Evolutionary conservation across 2,888 invertebrate species (phyloP).

Genomic region (Keiferia lycopersicella): DNA sequence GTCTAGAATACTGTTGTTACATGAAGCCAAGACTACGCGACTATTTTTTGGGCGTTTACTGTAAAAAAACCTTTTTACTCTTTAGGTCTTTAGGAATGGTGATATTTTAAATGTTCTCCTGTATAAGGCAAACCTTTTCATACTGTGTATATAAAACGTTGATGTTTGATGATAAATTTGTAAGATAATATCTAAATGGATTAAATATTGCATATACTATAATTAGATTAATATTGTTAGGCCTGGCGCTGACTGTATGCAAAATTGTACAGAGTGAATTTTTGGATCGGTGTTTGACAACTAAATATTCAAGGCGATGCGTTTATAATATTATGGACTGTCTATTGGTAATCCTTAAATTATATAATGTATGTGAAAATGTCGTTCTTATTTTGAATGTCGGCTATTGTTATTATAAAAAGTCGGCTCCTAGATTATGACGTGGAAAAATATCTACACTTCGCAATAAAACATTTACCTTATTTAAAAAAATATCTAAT

Average conservation of each 20-base stretch:
- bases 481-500: constrained; percentile 26
- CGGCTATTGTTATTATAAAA: background rate
- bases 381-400: too few species aligned
- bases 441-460: background rate
- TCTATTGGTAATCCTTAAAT: background rate
- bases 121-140: constrained; percentile 60
- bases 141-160: constrained; percentile 66
- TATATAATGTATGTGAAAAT: background rate
- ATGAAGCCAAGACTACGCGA: constrained; percentile 68
- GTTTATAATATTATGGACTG: background rate
- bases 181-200: constrained; percentile 53
- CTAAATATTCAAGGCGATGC: background rate
- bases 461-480: constrained; percentile 30
- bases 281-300: too few species aligned
- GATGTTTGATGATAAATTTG: constrained; percentile 63
- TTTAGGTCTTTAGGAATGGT: constrained; percentile 70
- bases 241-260: background rate
- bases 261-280: background rate
- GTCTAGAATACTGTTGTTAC: constrained; percentile 58
- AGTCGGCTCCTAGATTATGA: background rate
- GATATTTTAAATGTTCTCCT: constrained; percentile 75
- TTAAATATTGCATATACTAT: constrained; percentile 14
- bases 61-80: constrained; percentile 75
- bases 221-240: background rate
- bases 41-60: constrained; percentile 81